phyloP scores from a whole-genome alignment of 2,888 invertebrate genomes.

The Rambutsinella grinnellia region DNA sequence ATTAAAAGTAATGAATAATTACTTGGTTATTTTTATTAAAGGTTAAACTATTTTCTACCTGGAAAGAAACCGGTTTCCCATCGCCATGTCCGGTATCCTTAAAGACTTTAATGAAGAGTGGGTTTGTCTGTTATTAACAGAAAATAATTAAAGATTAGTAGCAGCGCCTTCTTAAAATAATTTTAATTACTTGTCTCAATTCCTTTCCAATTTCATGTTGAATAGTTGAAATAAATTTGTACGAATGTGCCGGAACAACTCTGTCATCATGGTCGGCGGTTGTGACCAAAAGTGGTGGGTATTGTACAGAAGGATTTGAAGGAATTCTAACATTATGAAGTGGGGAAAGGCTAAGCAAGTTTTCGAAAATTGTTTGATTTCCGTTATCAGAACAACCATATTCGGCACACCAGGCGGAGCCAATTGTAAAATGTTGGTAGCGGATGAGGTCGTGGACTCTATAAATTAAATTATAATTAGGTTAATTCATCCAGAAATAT shows the following conservation, averaged over 20 bases:
- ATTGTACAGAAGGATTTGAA: constrained; percentile 68
- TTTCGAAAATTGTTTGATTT: constrained; percentile 72
- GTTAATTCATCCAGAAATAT: too few relatives aligned
- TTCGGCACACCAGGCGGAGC: constrained; percentile 74
- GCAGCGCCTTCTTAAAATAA: not conserved
- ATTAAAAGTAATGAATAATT: constrained; percentile 21
- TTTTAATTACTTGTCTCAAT: constrained; percentile 68
- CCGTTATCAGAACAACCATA: constrained; percentile 73
- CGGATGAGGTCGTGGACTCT: constrained; percentile 74
- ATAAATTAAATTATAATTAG: too few relatives aligned
- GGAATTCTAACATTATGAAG: constrained; percentile 72
- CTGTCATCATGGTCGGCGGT: constrained; percentile 76
- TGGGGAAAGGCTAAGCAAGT: constrained; percentile 72
- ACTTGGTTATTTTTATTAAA: constrained; percentile 72
- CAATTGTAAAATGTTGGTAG: constrained; percentile 75
- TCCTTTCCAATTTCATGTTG: constrained; percentile 70
- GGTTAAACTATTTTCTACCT: too few relatives aligned
- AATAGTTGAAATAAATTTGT: constrained; percentile 74
- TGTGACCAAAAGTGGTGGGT: constrained; percentile 72
- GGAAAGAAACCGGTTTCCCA: constrained; percentile 74
- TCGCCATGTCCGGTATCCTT: constrained; percentile 75
- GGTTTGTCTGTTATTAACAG: constrained; percentile 70
- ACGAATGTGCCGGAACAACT: constrained; percentile 75
- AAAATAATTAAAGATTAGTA: not conserved
- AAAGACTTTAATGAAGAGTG: constrained; percentile 73